phyloP scores from a whole-genome alignment of 2,113 vertebrate species.

The Cynocephalus volans region DNA sequence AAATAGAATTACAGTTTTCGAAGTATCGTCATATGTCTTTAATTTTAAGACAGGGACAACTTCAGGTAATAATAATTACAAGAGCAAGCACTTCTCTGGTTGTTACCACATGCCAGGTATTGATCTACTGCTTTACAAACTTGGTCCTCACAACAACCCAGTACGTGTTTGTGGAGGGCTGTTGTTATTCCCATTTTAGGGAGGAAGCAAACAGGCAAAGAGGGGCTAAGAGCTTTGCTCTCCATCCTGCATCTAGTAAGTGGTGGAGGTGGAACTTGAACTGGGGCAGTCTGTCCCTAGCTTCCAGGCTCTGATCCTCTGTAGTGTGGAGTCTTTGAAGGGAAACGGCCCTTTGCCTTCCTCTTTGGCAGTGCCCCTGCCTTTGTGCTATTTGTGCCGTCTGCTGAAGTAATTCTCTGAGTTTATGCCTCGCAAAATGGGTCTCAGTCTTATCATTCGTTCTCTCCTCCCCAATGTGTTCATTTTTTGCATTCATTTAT shows the following conservation, averaged over 20 bases:
- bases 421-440: neutral
- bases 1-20: too few relatives aligned
- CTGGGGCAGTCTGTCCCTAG: neutral
- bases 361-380: accelerated
- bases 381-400: accelerated
- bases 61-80: too few relatives aligned
- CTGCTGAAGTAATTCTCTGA: accelerated
- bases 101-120: neutral
- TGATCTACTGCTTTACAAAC: neutral
- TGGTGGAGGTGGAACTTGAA: neutral
- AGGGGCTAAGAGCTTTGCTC: too few relatives aligned
- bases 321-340: accelerated
- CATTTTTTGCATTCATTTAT: neutral
- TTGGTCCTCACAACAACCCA: accelerated
- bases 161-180: neutral
- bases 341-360: neutral
- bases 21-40: neutral
- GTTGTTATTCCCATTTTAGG: neutral
- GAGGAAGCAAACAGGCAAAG: neutral
- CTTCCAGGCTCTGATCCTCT: accelerated
- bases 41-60: neutral
- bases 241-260: neutral
- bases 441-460: too few relatives aligned
- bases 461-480: too few relatives aligned
- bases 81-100: neutral